Base-by-base conservation (phyloP, 2,888 invertebrate genomes). In the Phania funesta region DNA sequence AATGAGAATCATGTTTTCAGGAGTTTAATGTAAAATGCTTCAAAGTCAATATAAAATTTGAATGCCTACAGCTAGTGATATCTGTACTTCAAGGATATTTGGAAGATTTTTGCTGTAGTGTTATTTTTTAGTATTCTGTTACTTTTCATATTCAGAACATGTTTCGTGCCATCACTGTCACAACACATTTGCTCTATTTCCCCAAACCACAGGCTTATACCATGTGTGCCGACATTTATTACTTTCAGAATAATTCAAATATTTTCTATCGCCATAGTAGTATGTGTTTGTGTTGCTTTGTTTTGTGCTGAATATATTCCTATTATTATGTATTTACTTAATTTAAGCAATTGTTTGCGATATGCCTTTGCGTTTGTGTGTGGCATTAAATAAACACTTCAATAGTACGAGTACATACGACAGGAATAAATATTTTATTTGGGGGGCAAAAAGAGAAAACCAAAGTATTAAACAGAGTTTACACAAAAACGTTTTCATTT, bases 371-470 rank as follows among this genome's bases (percentile, higher is more conserved):
- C 52, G 8, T 35, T 0, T 70, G 41, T 62, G 74, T 58, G 52
- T 70, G 70, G 78, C 68, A 62, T 78, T 38, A 70, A 78, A 82
- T 60, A 82, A 78, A 75, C 22, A 78, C 29, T 65, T 58, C 13
- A 32, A 41, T 64, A 73, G 20, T 52, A n/a, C n/a, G n/a, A n/a
- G n/a, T n/a, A n/a, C n/a, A 29, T 64, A 26, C 44, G 71, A 70
- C 65, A 73, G 58, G 35, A 73, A 73, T 73, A 73, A 73, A 73
- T 70, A 73, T 71, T 68, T 62, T 62, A 44, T 46, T 44, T 44
- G 26, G 22, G 24, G 3, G 8, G 16, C 29, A 32, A 48, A 16
- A 35, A 60, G 16, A 54, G 8, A 8, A 24, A 54, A 52, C 44
- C 54, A 64, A 74, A 74, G 18, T 46, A 74, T 54, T 73, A 50